phyloP scores from a whole-genome alignment of 1,140 invertebrate genomes.

The Drosophila paulistorum region DNA sequence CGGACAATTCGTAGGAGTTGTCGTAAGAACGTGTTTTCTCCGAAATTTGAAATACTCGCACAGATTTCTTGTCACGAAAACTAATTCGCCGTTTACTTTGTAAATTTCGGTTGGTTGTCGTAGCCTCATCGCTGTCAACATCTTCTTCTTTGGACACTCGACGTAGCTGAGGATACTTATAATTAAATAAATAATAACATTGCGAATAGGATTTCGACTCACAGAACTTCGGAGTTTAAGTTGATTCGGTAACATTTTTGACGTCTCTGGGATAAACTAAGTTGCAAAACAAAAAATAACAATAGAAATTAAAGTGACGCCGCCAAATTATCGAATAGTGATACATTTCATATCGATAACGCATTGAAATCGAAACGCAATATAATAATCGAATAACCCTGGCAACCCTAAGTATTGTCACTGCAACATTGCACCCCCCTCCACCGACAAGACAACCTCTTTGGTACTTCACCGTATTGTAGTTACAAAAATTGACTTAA shows the following conservation, averaged over 20 bases:
- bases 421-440: not conserved
- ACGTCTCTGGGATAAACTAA: too few relatives aligned
- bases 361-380: not conserved
- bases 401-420: not conserved
- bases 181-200: not conserved
- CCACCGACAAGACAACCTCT: not conserved
- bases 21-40: slow-evolving; percentile 56
- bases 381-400: not conserved
- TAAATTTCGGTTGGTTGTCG: slow-evolving; percentile 3
- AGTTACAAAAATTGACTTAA: slow-evolving; percentile 74
- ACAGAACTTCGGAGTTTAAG: not conserved
- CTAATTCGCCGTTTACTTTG: slow-evolving; percentile 59
- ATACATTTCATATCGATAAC: slow-evolving; percentile 1
- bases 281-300: not conserved
- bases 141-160: not conserved
- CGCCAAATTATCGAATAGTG: not conserved
- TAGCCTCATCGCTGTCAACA: not conserved
- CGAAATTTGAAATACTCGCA: slow-evolving; percentile 53
- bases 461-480: not conserved
- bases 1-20: slow-evolving; percentile 66
- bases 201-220: not conserved
- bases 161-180: not conserved
- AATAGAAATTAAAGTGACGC: not conserved
- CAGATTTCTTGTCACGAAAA: slow-evolving; percentile 66
- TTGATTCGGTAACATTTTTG: not conserved